Percentiles rank a stretch among this genome's conserved stretches.
Evolutionary conservation across 2,888 invertebrate genomes (phyloP).

Genomic region (Lucinisca nassula): DNA sequence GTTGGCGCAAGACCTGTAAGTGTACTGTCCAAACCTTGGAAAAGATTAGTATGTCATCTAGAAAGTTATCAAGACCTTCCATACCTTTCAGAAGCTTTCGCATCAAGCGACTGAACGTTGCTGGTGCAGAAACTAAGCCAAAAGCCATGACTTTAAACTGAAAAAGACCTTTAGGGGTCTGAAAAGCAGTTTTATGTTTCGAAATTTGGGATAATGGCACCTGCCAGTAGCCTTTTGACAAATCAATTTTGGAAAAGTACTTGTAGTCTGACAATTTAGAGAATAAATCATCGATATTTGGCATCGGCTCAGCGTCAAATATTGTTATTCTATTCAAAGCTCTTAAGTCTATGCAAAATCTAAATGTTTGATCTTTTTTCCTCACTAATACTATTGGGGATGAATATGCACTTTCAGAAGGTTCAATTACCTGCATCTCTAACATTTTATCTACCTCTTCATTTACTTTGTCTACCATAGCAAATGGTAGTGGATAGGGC

Average conservation of each 20-base stretch:
- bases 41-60: slow-evolving; percentile 62
- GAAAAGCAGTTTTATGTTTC: slow-evolving; percentile 12
- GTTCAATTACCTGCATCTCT: slow-evolving; percentile 59
- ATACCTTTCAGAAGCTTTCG: slow-evolving; percentile 43
- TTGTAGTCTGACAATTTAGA: slow-evolving; percentile 33
- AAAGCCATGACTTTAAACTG: not conserved
- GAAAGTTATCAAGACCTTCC: slow-evolving; percentile 49
- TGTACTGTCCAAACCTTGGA: slow-evolving; percentile 58
- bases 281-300: slow-evolving; percentile 69
- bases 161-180: slow-evolving; percentile 16
- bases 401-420: slow-evolving; percentile 61
- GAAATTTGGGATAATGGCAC: slow-evolving; percentile 14
- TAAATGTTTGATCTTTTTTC: slow-evolving; percentile 60
- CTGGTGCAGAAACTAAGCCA: slow-evolving; percentile 44
- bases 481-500: slow-evolving; percentile 56
- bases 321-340: slow-evolving; percentile 62
- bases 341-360: slow-evolving; percentile 71
- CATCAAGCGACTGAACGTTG: slow-evolving; percentile 57
- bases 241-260: slow-evolving; percentile 65
- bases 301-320: slow-evolving; percentile 74
- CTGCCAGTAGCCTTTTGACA: slow-evolving; percentile 36
- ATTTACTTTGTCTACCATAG: slow-evolving; percentile 35
- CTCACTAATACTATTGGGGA: slow-evolving; percentile 64
- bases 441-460: slow-evolving; percentile 62
- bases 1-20: slow-evolving; percentile 26